phyloP scores from a whole-genome alignment of 2,888 invertebrate species.

The Neoaliturus tenellus region DNA sequence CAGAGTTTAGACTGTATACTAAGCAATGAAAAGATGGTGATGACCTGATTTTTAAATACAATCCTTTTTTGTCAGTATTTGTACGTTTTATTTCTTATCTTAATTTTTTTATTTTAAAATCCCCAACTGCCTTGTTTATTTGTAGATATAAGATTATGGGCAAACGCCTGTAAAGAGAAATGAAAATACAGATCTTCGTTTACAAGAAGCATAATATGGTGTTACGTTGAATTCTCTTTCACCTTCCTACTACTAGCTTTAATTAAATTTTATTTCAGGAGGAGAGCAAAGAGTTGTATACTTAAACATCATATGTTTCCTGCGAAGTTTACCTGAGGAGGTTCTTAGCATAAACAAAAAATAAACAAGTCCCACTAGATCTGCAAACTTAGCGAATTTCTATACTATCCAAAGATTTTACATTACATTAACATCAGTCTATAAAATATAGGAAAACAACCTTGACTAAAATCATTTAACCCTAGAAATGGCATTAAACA shows the following conservation, averaged over 20 bases:
- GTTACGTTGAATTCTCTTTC: constrained; percentile 36
- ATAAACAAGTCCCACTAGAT: too few relatives aligned
- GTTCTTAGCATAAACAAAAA: too few relatives aligned
- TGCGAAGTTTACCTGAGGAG: too few relatives aligned
- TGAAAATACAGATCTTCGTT: constrained; percentile 53
- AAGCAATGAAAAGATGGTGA: constrained; percentile 62
- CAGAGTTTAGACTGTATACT: constrained; percentile 56
- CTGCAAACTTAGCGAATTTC: too few relatives aligned
- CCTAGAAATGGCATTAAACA: too few relatives aligned
- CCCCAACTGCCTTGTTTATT: constrained; percentile 53
- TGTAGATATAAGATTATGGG: constrained; percentile 53
- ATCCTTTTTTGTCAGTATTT: constrained; percentile 65
- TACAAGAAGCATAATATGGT: constrained; percentile 51
- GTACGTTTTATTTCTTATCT: constrained; percentile 46
- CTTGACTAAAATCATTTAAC: too few relatives aligned
- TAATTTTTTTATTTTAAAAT: constrained; percentile 45
- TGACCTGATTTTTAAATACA: constrained; percentile 67
- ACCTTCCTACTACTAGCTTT: constrained; percentile 21
- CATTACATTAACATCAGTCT: too few relatives aligned
- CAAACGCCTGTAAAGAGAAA: constrained; percentile 45
- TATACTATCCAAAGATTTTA: too few relatives aligned
- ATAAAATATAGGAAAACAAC: too few relatives aligned
- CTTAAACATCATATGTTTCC: too few relatives aligned
- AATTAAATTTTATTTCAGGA: neutral
- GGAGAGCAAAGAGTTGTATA: too few relatives aligned